Base-by-base conservation (phyloP, 2,113 vertebrate species). In the Hydrochoerus hydrochaeris region DNA sequence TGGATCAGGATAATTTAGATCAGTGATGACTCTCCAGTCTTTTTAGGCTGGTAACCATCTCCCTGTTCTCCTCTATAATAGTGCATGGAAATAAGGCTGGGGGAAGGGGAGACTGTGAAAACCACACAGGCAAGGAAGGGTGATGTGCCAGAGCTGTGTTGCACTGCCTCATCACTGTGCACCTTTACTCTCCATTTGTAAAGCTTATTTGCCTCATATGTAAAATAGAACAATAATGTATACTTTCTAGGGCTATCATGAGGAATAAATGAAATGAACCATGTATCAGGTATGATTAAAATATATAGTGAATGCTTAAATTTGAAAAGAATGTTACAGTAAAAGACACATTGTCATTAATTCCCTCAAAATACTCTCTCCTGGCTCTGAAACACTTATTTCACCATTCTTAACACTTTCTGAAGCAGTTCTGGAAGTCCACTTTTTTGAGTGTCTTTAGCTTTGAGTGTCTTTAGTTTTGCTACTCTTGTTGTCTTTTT, bases 1-100 rank as follows among this genome's bases (percentile, higher is more conserved):
- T 90, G 77, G 69, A 84, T 97, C 77, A 44, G 26, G 58, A 93
- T 65, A 89, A 88, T 94, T 94, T 90, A 95, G 52, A 93, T 11
- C 85, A 69, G 38, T 20, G 49, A 94, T 49, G 58, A 88, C 24
- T 60, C 35, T 28, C 16, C 6, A 5, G 35, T 65, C 81, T 91
- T 75, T 85, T 35, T 30, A 80, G 88, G 85, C 20, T 69, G 12
- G 46, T 82, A 73, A 93, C 54, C 9, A 32, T 88, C 95, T 75
- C 26, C 41, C 67, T 85, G 17, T 19, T 63, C n/a, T 65, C 52
- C 20, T 86, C 38, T 14, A 13, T 41, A 60, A 26, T 3, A 77
- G 19, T 1, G 17, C 69, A 46, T 2, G 12, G 60, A 67, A 54
- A 92, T 80, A 49, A 35, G 57, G 35, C 28, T 63, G 28, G 35